Evolutionary conservation across 35 echinoderm and acorn worm genomes (phyloP), one percentile per base, ranked within the genome.

Genomic region (Patiria miniata): DNA sequence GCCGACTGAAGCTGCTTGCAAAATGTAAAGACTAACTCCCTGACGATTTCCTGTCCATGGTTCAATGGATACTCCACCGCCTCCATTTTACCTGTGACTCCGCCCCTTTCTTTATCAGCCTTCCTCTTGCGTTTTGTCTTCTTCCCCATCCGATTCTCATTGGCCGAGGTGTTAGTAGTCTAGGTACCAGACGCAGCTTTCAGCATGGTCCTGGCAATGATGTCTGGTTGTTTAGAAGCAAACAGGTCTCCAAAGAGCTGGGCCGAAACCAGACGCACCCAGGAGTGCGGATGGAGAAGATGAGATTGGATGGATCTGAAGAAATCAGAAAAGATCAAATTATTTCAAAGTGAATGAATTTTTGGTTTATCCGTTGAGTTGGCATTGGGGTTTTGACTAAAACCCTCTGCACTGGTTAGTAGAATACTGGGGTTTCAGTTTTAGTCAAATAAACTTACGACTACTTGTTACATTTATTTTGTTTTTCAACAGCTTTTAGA

Each of bases 161-260:
- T 87, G 30, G 28, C 40, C n/a, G 78, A 21, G 28, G 79, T 29
- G 8, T 34, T 40, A 5, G 83, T 19, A 28, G 30, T 50, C 8
- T 21, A 22, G 4, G 69, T 7, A 15, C 33, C 28, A 47, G 42
- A 47, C 42, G 42, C 42, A 47, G 42, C 42, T 47, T 47, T 47
- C 21, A 39, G 39, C 37, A 61, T 81, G 79, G 84, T 83, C 40
- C 22, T 69, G 77, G 78, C 40, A 19, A 99, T 38, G 60, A 86
- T 78, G 36, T 92, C 81, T 52, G 82, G 82, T 78, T 90, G 89
- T 37, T 34, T 36, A 40, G 92, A 39, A 21, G 96, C 89, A 77
- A 98, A 99, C 23, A 99, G 89, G 81, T 92, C 82, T 1, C 96
- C 96, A 78, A 89, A 99, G 21, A 99, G 92, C 51, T 94, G 91